Percentiles rank a stretch among this genome's conserved stretches.
phyloP scores from a whole-genome alignment of 2,888 invertebrate species.

The Cryptocheilus praepositus region DNA sequence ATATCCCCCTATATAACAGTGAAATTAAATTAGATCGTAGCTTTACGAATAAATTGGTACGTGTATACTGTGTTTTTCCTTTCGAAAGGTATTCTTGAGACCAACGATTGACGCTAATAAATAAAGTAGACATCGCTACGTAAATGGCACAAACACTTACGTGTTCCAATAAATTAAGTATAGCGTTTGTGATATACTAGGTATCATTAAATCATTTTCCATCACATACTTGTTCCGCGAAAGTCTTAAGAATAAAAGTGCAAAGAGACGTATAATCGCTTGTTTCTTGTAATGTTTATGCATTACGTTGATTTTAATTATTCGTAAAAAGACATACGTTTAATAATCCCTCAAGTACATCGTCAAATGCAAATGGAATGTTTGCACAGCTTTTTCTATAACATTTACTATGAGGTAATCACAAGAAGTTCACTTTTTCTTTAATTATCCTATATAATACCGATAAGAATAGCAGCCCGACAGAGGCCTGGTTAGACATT shows the following conservation, averaged over 20 bases:
- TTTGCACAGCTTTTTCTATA: slow-evolving; percentile 41
- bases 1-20: background rate
- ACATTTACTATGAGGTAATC: slow-evolving; percentile 46
- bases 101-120: slow-evolving; percentile 27
- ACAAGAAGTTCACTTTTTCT: slow-evolving; percentile 48
- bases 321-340: slow-evolving; percentile 41
- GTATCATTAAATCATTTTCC: slow-evolving; percentile 25
- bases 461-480: slow-evolving; percentile 43
- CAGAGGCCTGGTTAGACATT: slow-evolving; percentile 40
- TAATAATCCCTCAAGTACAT: slow-evolving; percentile 33
- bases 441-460: slow-evolving; percentile 52
- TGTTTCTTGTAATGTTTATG: slow-evolving; percentile 8
- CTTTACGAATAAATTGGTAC: background rate
- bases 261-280: slow-evolving; percentile 11
- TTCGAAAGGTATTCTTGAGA: background rate
- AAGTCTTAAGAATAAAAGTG: slow-evolving; percentile 23
- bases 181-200: slow-evolving; percentile 23
- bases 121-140: slow-evolving; percentile 34
- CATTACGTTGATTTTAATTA: slow-evolving; percentile 36
- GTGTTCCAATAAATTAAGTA: slow-evolving; percentile 35
- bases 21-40: slow-evolving; percentile 20
- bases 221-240: slow-evolving; percentile 25
- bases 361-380: slow-evolving; percentile 64
- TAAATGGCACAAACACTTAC: slow-evolving; percentile 37
- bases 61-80: slow-evolving; percentile 20